Base-by-base conservation (phyloP, 2,888 invertebrate genomes). In the Choristoneura rosaceana region DNA sequence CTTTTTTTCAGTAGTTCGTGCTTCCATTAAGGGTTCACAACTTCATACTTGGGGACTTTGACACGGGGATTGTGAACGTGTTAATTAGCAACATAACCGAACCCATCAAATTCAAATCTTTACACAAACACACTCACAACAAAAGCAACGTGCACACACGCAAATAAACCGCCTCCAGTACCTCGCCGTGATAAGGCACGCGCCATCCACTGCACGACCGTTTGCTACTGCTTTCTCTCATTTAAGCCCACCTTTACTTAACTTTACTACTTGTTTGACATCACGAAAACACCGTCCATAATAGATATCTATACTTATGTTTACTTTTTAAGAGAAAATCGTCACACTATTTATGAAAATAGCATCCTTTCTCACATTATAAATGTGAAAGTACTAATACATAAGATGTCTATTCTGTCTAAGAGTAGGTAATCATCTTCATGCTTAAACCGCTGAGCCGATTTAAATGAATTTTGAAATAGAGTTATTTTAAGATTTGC, bases 151-250 rank as follows among this genome's bases (percentile, higher is more conserved):
- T 43, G 50, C 34, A 50, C 64, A n/a, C 62, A 55, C 55, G 55
- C 60, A 38, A 34, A 64, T 43, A 25, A 55, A 66, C 50, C 25
- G 14, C 8, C 69, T 62, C 65, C 63, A 50, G 43, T 9, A 25
- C 38, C 38, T 12, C 12, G 25, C 33, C n/a, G 25, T 41, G 71
- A 73, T 73, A 73, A 68, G 68, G 71, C 71, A 73, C 71, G 71
- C 71, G 4, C 64, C 33, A 64, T 64, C 50, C 50, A 34, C 34
- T 61, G 41, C 47, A 58, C 58, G 41, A 45, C 62, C 64, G 38
- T 66, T 66, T 17, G 58, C 62, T 8, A 33, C 52, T 17, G 62
- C 71, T 71, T 71, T 71, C 71, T 66, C 68, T 68, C 58, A 34
- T 60, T 68, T 45, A 68, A 71, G 12, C 14, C 41, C 33, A 60